These are phyloP conservation scores for Leptura quadrifasciata DNA, from an alignment of 2,888 invertebrate species.

Conservation along the genomic window DNA sequence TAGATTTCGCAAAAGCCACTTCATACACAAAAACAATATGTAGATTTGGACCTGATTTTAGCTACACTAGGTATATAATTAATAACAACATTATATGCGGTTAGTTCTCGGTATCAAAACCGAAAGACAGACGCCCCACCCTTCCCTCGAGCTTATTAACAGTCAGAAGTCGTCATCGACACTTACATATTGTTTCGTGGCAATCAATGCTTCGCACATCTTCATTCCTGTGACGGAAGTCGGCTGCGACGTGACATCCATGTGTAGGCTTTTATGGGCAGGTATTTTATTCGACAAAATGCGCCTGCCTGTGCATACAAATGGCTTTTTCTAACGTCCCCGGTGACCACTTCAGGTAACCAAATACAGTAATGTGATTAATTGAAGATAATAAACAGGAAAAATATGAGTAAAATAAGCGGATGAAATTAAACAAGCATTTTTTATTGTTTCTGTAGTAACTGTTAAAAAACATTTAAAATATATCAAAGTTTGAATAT, in stretches of 20 bases:
- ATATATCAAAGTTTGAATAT: no score
- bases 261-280: slow-evolving; percentile 68
- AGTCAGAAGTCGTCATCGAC: slow-evolving; percentile 49
- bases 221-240: slow-evolving; percentile 71
- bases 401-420: neutral
- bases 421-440: neutral
- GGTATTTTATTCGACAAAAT: slow-evolving; percentile 65
- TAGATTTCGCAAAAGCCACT: no score
- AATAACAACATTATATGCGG: slow-evolving; percentile 10
- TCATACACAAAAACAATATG: no score
- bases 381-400: slow-evolving; percentile 16
- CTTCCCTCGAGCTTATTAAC: slow-evolving; percentile 46
- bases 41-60: no score
- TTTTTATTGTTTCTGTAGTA: neutral
- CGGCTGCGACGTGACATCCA: slow-evolving; percentile 69
- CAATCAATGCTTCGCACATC: slow-evolving; percentile 72
- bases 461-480: no score
- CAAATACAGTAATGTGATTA: slow-evolving; percentile 43
- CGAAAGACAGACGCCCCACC: slow-evolving; percentile 30
- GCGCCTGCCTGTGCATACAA: slow-evolving; percentile 68
- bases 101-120: slow-evolving; percentile 25
- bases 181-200: slow-evolving; percentile 65
- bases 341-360: slow-evolving; percentile 46
- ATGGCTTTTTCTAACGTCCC: slow-evolving; percentile 53
- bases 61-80: neutral